phyloP scores from a whole-genome alignment of 2,888 invertebrate species.

The Yponomeuta sedellus region DNA sequence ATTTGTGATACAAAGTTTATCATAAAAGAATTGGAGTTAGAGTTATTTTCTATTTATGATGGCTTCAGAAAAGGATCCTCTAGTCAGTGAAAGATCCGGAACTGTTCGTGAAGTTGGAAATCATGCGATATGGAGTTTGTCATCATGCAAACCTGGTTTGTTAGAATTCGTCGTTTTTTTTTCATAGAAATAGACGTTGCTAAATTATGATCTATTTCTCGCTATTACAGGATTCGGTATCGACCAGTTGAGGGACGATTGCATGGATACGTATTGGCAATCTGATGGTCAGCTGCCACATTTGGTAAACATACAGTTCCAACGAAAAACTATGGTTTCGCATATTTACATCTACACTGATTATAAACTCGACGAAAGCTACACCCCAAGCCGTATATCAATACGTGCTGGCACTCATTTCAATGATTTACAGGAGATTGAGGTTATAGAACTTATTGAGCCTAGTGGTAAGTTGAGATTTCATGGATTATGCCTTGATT shows the following conservation, averaged over 20 bases:
- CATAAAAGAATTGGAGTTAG: background rate
- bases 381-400: slow-evolving; percentile 96
- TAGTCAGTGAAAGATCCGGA: slow-evolving; percentile 67
- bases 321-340: slow-evolving; percentile 94
- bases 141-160: slow-evolving; percentile 97
- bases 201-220: background rate
- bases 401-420: slow-evolving; percentile 96
- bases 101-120: slow-evolving; percentile 86
- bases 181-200: background rate
- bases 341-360: slow-evolving; percentile 98
- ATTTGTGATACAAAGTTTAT: background rate
- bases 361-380: slow-evolving; percentile 98
- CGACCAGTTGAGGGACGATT: slow-evolving; percentile 95
- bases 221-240: slow-evolving; percentile 91
- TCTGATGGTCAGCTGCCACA: slow-evolving; percentile 99
- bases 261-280: slow-evolving; percentile 99
- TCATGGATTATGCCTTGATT: background rate
- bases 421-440: slow-evolving; percentile 96
- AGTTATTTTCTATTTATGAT: slow-evolving; percentile 27
- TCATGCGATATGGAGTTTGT: slow-evolving; percentile 98
- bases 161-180: slow-evolving; percentile 6
- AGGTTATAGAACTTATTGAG: slow-evolving; percentile 94
- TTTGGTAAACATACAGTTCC: slow-evolving; percentile 97
- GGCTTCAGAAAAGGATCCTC: slow-evolving; percentile 65
- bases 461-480: slow-evolving; percentile 80